Percentiles rank a stretch among this genome's conserved stretches.
These are phyloP conservation scores for Plutomurus gul DNA, from an alignment of 1,140 invertebrate genomes.

Conservation along the genomic window DNA sequence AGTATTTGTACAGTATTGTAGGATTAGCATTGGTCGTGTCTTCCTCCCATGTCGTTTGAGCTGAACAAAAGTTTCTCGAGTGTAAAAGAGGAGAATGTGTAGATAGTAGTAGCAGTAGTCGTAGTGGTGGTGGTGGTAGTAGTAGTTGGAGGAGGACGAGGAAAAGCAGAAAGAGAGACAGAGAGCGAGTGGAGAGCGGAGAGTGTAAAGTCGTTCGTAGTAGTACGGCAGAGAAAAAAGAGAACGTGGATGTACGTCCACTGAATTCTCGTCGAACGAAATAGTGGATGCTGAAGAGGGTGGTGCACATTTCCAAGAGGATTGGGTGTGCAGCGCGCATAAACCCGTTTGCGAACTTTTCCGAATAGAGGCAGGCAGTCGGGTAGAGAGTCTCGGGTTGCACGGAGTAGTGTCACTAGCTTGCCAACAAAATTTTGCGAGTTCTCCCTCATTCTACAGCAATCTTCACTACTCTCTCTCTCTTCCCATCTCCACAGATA, in stretches of 20 bases:
- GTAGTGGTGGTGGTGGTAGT: background rate
- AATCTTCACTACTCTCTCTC: background rate
- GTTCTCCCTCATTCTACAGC: background rate
- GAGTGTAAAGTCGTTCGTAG: background rate
- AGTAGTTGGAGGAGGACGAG: too few relatives aligned
- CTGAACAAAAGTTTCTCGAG: background rate
- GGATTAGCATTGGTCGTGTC: slow-evolving; percentile 8
- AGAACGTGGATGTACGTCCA: background rate
- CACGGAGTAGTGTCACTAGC: slow-evolving; percentile 30
- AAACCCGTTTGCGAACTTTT: slow-evolving; percentile 36
- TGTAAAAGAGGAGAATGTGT: background rate
- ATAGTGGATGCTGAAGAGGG: background rate
- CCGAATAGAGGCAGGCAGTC: slow-evolving; percentile 35
- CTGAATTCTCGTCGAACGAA: background rate
- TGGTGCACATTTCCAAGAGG: slow-evolving; percentile 14
- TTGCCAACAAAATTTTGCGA: slow-evolving; percentile 15
- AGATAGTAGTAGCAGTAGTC: background rate
- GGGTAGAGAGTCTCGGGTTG: slow-evolving; percentile 36
- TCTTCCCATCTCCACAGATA: background rate
- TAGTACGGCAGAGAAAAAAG: background rate
- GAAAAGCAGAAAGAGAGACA: too few relatives aligned
- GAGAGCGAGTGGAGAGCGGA: too few relatives aligned
- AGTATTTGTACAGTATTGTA: slow-evolving; percentile 3
- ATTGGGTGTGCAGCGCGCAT: slow-evolving; percentile 1
- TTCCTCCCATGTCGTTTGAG: slow-evolving; percentile 13